A percentile compares a stretch with the other conserved stretches of the same genome.
phyloP scores from a whole-genome alignment of 2,113 vertebrate genomes.

The Psettodes erumei region DNA sequence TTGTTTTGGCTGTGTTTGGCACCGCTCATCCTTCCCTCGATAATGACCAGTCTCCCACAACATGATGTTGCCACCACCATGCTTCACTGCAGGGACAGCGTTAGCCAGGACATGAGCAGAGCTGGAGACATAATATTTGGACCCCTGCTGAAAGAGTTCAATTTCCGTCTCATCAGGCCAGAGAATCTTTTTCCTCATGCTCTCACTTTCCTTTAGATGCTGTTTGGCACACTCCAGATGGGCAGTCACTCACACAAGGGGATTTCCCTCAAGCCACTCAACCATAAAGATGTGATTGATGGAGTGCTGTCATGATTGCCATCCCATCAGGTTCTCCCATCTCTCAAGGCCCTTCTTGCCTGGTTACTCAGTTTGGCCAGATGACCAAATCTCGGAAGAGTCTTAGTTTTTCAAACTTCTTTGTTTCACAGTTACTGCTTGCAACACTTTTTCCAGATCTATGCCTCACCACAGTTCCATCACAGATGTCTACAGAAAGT shows the following conservation, averaged over 20 bases:
- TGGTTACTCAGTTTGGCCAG: neutral
- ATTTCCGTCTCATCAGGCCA: neutral
- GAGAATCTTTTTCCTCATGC: no score
- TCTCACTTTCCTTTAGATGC: no score
- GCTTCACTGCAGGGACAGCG: neutral
- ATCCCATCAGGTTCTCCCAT: neutral
- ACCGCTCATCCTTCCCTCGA: neutral
- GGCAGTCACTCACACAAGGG: neutral
- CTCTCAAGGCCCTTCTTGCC: neutral
- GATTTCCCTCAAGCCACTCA: neutral
- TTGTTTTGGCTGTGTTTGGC: neutral
- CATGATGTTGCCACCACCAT: neutral
- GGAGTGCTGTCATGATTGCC: neutral
- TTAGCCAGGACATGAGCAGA: neutral
- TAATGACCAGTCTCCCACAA: no score
- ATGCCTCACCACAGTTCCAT: neutral
- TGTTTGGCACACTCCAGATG: neutral
- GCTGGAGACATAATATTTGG: no score
- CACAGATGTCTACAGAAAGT: no score
- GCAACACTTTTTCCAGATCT: no score
- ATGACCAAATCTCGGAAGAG: neutral
- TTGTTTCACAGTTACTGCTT: no score
- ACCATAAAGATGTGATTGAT: neutral
- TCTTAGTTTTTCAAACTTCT: neutral
- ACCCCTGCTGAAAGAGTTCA: no score